phyloP scores from a whole-genome alignment of 2,888 invertebrate genomes.

The Ophioninae sp. region DNA sequence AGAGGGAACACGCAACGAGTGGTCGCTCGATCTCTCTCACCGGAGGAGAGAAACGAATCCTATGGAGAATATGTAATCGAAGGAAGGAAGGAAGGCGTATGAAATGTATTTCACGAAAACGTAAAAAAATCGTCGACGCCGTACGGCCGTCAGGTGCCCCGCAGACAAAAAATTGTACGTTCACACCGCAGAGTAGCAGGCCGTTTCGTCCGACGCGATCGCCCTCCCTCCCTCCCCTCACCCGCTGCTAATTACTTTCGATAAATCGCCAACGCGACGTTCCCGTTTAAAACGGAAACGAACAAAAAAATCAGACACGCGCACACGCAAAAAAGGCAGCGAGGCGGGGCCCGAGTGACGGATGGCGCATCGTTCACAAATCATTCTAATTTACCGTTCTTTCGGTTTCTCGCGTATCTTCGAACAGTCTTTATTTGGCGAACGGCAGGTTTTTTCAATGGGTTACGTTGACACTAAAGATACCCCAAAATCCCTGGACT shows the following conservation, averaged over 20 bases:
- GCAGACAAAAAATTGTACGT: constrained; percentile 67
- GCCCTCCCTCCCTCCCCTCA: constrained; percentile 67
- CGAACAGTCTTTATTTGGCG: constrained; percentile 53
- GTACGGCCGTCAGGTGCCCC: constrained; percentile 65
- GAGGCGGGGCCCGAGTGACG: constrained; percentile 54
- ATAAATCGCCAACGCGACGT: constrained; percentile 15
- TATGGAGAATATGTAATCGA: constrained; percentile 38
- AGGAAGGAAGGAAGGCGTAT: constrained; percentile 51
- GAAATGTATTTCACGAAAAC: constrained; percentile 43
- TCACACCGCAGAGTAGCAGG: constrained; percentile 71
- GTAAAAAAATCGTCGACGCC: constrained; percentile 64
- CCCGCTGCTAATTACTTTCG: constrained; percentile 47
- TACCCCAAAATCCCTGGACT: constrained; percentile 63
- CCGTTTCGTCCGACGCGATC: constrained; percentile 70
- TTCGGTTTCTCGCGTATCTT: constrained; percentile 3
- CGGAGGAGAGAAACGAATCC: constrained; percentile 61
- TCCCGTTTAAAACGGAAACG: constrained; percentile 12
- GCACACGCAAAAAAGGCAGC: constrained; percentile 32
- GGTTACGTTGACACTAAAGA: constrained; percentile 58
- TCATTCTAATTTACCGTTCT: constrained; percentile 51
- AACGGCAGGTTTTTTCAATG: constrained; percentile 59
- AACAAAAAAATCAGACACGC: constrained; percentile 16
- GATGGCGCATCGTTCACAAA: constrained; percentile 51
- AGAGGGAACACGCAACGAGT: background rate
- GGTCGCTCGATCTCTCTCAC: constrained; percentile 71